phyloP scores from a whole-genome alignment of 2,888 invertebrate species.

The Scaptomyza caliginosa region DNA sequence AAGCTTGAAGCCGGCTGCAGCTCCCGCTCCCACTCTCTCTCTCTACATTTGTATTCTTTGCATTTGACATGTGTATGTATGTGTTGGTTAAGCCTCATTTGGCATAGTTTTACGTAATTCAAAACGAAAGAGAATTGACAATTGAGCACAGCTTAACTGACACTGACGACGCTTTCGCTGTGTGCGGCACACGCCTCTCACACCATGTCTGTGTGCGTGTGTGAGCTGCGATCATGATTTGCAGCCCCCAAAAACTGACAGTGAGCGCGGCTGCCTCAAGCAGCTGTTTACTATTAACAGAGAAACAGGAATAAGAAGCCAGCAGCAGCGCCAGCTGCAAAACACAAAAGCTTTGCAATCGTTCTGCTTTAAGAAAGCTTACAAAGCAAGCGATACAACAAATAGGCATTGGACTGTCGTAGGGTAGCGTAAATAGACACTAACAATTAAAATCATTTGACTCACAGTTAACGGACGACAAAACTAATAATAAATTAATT shows the following conservation, averaged over 20 bases:
- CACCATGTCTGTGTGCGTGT: slow-evolving; percentile 7
- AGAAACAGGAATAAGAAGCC: slow-evolving; percentile 14
- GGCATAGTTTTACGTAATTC: slow-evolving; percentile 74
- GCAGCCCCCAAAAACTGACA: slow-evolving; percentile 27
- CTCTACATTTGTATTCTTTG: slow-evolving; percentile 35
- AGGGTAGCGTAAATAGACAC: slow-evolving; percentile 25
- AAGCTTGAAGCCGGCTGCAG: slow-evolving; percentile 34
- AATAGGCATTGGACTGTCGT: background rate
- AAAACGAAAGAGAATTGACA: slow-evolving; percentile 32
- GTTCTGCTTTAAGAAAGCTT: background rate
- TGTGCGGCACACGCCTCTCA: slow-evolving; percentile 14
- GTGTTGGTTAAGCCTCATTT: slow-evolving; percentile 68
- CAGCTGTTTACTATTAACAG: slow-evolving; percentile 63
- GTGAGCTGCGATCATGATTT: slow-evolving; percentile 52
- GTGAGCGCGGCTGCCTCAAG: slow-evolving; percentile 29
- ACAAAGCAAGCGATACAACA: slow-evolving; percentile 13
- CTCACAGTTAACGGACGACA: slow-evolving; percentile 35
- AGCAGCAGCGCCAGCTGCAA: slow-evolving; percentile 7
- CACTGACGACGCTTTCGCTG: slow-evolving; percentile 27
- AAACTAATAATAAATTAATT: slow-evolving; percentile 68
- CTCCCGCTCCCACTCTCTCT: background rate
- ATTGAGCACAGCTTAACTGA: slow-evolving; percentile 50
- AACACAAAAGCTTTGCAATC: background rate
- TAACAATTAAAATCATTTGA: slow-evolving; percentile 64
- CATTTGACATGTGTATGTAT: slow-evolving; percentile 15